Conservation (phyloP, 1,140 invertebrate species). For the Drosophila repleta region DNA sequence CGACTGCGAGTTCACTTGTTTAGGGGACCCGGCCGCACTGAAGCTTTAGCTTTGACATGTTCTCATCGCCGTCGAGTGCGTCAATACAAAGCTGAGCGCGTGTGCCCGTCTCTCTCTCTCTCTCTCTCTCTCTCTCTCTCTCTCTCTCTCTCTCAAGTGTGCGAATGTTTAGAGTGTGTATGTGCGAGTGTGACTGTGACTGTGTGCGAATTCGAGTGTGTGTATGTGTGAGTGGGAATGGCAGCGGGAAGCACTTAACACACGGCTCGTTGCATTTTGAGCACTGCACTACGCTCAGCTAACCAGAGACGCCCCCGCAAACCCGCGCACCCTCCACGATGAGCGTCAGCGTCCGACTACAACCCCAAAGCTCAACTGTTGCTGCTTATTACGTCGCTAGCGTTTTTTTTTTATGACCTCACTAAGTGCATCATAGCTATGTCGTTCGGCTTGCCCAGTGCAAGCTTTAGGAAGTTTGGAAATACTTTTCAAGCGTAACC, state of each 20-base stretch:
- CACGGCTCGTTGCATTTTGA: constrained; percentile 63
- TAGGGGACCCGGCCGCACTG: constrained; percentile 11
- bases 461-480: neutral
- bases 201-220: neutral
- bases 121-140: constrained; percentile 30
- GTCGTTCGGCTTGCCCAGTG: neutral
- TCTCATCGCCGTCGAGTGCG: constrained; percentile 56
- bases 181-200: neutral
- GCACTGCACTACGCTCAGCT: constrained; percentile 43
- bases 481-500: neutral
- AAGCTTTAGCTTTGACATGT: constrained; percentile 28
- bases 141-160: constrained; percentile 26
- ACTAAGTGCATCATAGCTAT: neutral
- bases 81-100: constrained; percentile 66
- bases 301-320: neutral
- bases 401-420: neutral
- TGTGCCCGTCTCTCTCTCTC: constrained; percentile 34
- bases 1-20: constrained; percentile 14
- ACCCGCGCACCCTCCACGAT: neutral
- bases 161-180: neutral
- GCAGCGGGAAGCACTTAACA: constrained; percentile 50
- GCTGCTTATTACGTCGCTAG: constrained; percentile 51
- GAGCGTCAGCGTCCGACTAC: constrained; percentile 8
- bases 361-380: constrained; percentile 55
- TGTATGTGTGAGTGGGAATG: constrained; percentile 45